A percentile compares a stretch with the other conserved stretches of the same genome.
Conservation (phyloP, 2,113 vertebrate genomes). For the Hydrochoerus hydrochaeris region DNA sequence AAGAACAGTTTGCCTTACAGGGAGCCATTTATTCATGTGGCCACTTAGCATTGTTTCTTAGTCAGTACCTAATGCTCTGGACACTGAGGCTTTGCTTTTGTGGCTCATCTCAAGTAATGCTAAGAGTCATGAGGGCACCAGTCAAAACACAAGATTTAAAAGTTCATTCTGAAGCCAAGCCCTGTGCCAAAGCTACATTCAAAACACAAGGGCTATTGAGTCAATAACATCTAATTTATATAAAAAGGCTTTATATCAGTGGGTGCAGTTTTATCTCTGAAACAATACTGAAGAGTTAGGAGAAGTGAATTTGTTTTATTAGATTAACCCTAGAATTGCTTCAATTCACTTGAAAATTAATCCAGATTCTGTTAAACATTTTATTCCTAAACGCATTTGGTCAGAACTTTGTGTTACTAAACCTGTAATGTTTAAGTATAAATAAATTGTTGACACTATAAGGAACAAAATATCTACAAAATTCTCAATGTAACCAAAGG, state of each 20-base stretch:
- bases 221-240: background rate
- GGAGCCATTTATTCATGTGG: background rate
- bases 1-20: constrained; percentile 2
- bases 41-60: background rate
- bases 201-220: background rate
- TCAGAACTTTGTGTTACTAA: background rate
- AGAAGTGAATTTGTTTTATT: background rate
- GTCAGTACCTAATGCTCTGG: background rate
- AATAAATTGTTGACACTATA: background rate
- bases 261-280: constrained; percentile 19
- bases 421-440: constrained; percentile 31
- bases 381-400: constrained; percentile 8
- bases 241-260: background rate
- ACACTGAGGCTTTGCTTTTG: background rate
- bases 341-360: background rate
- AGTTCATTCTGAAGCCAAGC: background rate
- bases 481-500: background rate
- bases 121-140: background rate
- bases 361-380: background rate
- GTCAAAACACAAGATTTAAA: background rate
- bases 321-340: background rate
- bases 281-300: background rate
- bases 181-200: background rate
- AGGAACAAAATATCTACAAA: constrained; percentile 43
- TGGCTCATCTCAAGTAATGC: background rate